Evolutionary conservation across 2,113 vertebrate species (phyloP).

Genomic region (Hippoglossus stenolepis): DNA sequence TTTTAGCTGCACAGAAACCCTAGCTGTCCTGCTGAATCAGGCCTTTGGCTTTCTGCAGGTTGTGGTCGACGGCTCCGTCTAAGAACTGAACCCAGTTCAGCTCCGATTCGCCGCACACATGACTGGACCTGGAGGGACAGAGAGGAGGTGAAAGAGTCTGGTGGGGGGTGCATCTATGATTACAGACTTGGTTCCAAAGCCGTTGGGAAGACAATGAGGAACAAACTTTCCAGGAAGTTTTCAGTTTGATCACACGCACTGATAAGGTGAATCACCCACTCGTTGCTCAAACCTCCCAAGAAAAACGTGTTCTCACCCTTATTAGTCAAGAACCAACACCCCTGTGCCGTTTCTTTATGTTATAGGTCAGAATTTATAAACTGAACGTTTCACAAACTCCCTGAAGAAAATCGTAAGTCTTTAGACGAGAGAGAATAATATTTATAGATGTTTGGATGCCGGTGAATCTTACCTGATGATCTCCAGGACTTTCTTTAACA

Average conservation of each 20-base stretch:
- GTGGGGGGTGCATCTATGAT: no score
- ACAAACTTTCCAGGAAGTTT: no score
- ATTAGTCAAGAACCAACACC: background rate
- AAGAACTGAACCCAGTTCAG: constrained; percentile 92
- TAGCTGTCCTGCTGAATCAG: constrained; percentile 80
- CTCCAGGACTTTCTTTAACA: constrained; percentile 89
- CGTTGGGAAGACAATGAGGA: no score
- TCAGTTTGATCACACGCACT: background rate
- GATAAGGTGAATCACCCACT: background rate
- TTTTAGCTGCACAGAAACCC: background rate
- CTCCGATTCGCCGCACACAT: constrained; percentile 88
- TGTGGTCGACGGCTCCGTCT: constrained; percentile 87
- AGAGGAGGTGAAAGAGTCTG: background rate
- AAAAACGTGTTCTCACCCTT: no score
- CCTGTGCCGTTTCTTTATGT: no score
- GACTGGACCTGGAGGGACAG: constrained; percentile 84
- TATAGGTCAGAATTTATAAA: no score
- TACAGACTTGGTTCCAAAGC: no score
- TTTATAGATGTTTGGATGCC: background rate
- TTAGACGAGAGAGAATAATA: no score
- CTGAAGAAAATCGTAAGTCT: background rate
- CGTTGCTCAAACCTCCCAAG: background rate
- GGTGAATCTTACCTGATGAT: constrained; percentile 86
- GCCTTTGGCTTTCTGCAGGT: constrained; percentile 89
- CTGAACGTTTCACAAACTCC: background rate